These are phyloP conservation scores for Suncus etruscus DNA, from an alignment of 2,113 vertebrate genomes.

Conservation along the genomic window DNA sequence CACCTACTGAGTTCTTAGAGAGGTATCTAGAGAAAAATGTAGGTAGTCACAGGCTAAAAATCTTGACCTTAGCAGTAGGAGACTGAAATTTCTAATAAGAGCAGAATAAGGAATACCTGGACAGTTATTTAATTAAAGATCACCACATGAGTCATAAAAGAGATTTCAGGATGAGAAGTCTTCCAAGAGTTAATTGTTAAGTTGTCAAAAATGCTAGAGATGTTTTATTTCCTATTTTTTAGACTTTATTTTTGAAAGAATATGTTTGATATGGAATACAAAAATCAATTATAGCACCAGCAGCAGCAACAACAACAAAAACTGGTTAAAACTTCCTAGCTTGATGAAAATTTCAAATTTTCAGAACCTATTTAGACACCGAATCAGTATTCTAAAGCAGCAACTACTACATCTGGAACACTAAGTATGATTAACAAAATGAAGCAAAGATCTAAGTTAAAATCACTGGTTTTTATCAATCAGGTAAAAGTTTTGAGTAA, in stretches of 20 bases:
- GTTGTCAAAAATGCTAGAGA: constrained; percentile 62
- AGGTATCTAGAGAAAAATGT: constrained; percentile 60
- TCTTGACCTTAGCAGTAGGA: constrained; percentile 68
- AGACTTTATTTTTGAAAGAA: constrained; percentile 44
- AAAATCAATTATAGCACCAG: constrained; percentile 19
- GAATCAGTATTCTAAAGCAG: neutral
- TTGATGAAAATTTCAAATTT: constrained; percentile 10
- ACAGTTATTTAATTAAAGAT: constrained; percentile 77
- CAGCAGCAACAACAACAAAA: neutral
- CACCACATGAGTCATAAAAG: constrained; percentile 64
- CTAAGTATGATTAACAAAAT: constrained; percentile 45
- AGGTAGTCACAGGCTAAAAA: constrained; percentile 70
- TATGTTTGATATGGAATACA: neutral
- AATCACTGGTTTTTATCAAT: constrained; percentile 33
- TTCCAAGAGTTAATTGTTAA: constrained; percentile 68
- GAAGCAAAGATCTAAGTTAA: constrained; percentile 35
- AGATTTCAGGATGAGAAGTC: constrained; percentile 70
- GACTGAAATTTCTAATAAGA: constrained; percentile 72
- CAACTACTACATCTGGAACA: neutral
- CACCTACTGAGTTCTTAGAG: constrained; percentile 61
- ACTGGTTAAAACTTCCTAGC: constrained; percentile 3
- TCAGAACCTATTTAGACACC: constrained; percentile 31
- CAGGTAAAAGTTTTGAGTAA: constrained; percentile 14
- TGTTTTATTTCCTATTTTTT: constrained; percentile 12
- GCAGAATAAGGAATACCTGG: constrained; percentile 70